A percentile compares a stretch with the other conserved stretches of the same genome.
Evolutionary conservation across 2,888 invertebrate genomes (phyloP).

Genomic region (Diaprepes abbreviatus): DNA sequence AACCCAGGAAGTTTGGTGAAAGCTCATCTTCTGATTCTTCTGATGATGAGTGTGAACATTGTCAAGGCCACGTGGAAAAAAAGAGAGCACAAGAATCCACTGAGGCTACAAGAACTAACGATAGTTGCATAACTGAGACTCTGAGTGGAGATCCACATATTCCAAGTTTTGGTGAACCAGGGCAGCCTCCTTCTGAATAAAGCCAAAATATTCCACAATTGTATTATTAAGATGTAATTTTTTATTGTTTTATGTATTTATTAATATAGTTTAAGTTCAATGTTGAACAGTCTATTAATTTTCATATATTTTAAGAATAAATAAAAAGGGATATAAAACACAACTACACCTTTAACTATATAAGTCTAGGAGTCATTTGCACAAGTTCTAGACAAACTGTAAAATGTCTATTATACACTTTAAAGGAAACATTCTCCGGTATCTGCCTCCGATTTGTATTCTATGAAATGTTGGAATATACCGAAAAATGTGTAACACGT

Average conservation of each 20-base stretch:
- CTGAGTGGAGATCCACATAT: conserved; percentile 25
- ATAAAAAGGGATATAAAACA: too few relatives aligned
- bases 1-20: conserved; percentile 90
- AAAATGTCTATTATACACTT: too few relatives aligned
- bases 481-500: too few relatives aligned
- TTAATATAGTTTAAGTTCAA: conserved; percentile 17
- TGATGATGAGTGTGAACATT: conserved; percentile 86
- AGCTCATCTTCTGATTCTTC: conserved; percentile 85
- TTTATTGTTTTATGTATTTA: conserved; percentile 13
- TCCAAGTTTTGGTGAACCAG: conserved; percentile 33
- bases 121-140: conserved; percentile 43
- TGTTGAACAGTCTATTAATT: too few relatives aligned
- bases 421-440: too few relatives aligned
- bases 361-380: too few relatives aligned
- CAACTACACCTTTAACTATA: too few relatives aligned
- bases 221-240: conserved; percentile 15
- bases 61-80: conserved; percentile 84
- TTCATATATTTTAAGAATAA: too few relatives aligned
- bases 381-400: too few relatives aligned
- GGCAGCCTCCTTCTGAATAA: conserved; percentile 6
- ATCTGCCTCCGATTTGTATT: too few relatives aligned
- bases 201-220: neutral
- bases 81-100: conserved; percentile 59
- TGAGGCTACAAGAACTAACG: conserved; percentile 23
- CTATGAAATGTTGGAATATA: too few relatives aligned